Evolutionary conservation across 2,797 vertebrate genomes (phyloP).

Genomic region (Margarornis squamiger): DNA sequence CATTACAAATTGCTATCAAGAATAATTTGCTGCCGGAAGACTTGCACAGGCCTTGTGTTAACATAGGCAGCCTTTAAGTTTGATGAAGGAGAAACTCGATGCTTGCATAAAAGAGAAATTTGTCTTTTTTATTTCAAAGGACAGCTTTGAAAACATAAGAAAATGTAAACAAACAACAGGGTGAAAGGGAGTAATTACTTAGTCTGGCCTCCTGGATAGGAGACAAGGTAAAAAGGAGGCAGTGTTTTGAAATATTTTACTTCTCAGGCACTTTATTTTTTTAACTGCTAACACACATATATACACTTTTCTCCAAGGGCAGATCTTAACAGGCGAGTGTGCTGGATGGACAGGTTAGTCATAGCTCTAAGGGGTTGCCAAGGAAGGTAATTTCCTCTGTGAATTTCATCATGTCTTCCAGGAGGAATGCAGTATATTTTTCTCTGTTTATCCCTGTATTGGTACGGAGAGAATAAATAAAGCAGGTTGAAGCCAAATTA

Average conservation of each 20-base stretch:
- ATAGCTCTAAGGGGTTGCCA: not conserved
- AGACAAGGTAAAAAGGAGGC: not conserved
- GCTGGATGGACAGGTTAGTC: not conserved
- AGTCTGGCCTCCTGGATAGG: not conserved
- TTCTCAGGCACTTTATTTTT: not conserved
- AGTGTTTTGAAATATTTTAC: not conserved
- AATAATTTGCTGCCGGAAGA: not conserved
- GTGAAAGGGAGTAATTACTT: not conserved
- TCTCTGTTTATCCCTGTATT: not conserved
- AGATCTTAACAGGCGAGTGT: not conserved
- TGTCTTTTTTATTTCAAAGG: slow-evolving; percentile 1
- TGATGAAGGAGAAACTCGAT: not conserved
- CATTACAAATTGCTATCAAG: not conserved
- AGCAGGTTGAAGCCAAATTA: not conserved
- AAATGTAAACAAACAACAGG: not conserved
- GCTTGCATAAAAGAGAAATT: not conserved
- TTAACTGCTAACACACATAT: not conserved
- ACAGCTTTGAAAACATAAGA: slow-evolving; percentile 1
- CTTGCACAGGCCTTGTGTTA: not conserved
- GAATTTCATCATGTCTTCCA: not conserved
- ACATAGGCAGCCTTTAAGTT: not conserved
- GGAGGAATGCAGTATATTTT: not conserved
- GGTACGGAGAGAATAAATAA: not conserved
- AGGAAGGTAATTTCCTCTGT: not conserved
- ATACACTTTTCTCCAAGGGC: not conserved